Base-by-base conservation (phyloP, 1,140 invertebrate species). In the Ceratitis capitata region DNA sequence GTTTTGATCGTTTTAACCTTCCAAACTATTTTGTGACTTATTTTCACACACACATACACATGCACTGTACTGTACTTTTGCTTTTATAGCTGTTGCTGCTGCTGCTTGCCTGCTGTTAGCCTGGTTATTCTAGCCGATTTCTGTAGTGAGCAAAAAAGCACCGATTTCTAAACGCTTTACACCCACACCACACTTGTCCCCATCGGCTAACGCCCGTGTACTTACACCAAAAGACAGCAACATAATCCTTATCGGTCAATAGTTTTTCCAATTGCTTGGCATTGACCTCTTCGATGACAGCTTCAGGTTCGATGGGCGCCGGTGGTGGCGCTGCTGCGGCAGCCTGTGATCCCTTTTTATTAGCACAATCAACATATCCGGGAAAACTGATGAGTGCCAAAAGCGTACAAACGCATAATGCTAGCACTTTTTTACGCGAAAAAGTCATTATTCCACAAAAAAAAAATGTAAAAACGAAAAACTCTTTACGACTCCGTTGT, bases 151-250 rank as follows among this genome's bases (percentile, higher is more conserved):
- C 19, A 32, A 12, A 69, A 19, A 5, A 6, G 14, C 12, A 4
- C 4, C 16, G n/a, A 16, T 14, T 19, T 19, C 16, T 53, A 53
- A 10, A 53, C 14, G n/a, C n/a, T 12, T 53, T 3, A 10, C 61
- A 69, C 14, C 32, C 32, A 29, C 9, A 2, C 53, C 53, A 6
- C 32, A 39, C 19, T 23, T 56, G 23, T 19, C 39, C 19, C 6
- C 7, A 16, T 83, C 32, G n/a, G n/a, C n/a, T n/a, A n/a, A n/a
- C n/a, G n/a, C n/a, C 19, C 10, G 45, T 10, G 45, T 69, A 91
- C 97, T 98, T 97, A 98, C 97, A 98, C 96, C 97, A 98, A 93
- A 96, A 98, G 90, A 98, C 97, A 89, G 97, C 97, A 90, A 98
- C 96, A 94, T 96, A 98, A 93, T 98, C 97, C 94, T 97, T 97